Evolutionary conservation across 2,888 invertebrate species (phyloP).

Genomic region (Drosophila meridiana): DNA sequence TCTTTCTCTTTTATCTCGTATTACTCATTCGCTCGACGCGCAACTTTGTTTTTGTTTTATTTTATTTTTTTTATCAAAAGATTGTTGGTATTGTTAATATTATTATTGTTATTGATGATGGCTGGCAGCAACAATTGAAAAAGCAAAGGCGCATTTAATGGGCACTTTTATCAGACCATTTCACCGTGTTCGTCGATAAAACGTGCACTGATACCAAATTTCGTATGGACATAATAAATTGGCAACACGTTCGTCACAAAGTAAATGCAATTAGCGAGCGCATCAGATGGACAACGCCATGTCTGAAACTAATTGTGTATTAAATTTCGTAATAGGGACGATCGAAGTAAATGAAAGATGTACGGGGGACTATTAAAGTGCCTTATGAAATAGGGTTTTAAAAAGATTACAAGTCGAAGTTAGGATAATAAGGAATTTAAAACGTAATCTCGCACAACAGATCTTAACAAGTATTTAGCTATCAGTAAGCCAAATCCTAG

Average conservation of each 20-base stretch:
- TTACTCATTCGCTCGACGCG: conserved; percentile 51
- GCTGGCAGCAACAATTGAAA: conserved; percentile 16
- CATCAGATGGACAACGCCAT: conserved; percentile 9
- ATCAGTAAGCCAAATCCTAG: no score
- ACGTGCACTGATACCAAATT: conserved; percentile 60
- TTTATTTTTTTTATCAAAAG: conserved; percentile 57
- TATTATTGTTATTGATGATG: conserved; percentile 14
- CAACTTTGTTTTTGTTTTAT: conserved; percentile 49
- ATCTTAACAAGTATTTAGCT: no score
- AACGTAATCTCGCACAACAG: no score
- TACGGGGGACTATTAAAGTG: no score
- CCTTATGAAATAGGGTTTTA: no score
- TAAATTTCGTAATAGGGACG: not conserved
- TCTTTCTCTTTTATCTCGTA: conserved; percentile 27
- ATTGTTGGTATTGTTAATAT: conserved; percentile 49
- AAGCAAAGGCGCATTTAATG: conserved; percentile 64
- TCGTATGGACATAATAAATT: conserved; percentile 52
- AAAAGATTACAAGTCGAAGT: no score
- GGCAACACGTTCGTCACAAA: conserved; percentile 42
- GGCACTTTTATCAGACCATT: conserved; percentile 64
- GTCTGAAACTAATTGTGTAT: conserved; percentile 10
- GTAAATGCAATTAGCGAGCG: conserved; percentile 58
- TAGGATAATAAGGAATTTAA: no score
- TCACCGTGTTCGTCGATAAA: conserved; percentile 49
- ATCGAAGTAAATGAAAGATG: not conserved